phyloP scores from a whole-genome alignment of 2,797 vertebrate species.

The Lithobates pipiens region DNA sequence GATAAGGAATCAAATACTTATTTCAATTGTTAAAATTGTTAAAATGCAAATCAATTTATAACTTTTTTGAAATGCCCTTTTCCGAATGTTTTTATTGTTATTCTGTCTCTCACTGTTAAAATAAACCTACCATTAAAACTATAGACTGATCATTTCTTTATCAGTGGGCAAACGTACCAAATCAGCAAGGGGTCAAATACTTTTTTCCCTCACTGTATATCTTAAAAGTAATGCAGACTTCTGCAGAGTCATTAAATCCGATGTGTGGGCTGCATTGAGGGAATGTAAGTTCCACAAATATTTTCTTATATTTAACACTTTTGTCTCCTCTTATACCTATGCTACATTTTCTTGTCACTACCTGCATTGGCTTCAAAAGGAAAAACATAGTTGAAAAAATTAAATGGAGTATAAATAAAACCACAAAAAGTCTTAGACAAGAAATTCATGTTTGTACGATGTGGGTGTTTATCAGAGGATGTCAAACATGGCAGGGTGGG shows the following conservation, averaged over 20 bases:
- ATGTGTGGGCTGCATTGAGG: conserved; percentile 45
- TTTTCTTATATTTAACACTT: conserved; percentile 43
- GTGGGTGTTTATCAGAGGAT: conserved; percentile 39
- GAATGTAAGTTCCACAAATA: conserved; percentile 19
- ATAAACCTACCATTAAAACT: too few species aligned
- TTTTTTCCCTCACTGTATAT: neutral
- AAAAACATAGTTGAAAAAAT: conserved; percentile 16
- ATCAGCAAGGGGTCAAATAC: too few species aligned
- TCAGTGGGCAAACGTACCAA: too few species aligned
- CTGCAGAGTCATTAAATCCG: conserved; percentile 8
- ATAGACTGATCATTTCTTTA: too few species aligned
- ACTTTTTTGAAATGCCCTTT: too few species aligned
- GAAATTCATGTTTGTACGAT: conserved; percentile 9
- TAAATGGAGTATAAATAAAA: conserved; percentile 2
- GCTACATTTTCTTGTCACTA: neutral
- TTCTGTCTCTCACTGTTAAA: too few species aligned
- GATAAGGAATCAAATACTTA: too few species aligned
- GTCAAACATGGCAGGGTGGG: conserved; percentile 36
- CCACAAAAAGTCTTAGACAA: neutral
- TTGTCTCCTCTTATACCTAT: neutral
- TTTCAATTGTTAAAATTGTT: too few species aligned
- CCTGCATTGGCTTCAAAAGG: neutral
- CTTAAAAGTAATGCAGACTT: conserved; percentile 21
- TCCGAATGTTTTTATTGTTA: too few species aligned
- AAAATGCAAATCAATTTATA: too few species aligned